These are phyloP conservation scores for Sorex araneus DNA, from an alignment of 2,113 vertebrate species.

Conservation along the genomic window DNA sequence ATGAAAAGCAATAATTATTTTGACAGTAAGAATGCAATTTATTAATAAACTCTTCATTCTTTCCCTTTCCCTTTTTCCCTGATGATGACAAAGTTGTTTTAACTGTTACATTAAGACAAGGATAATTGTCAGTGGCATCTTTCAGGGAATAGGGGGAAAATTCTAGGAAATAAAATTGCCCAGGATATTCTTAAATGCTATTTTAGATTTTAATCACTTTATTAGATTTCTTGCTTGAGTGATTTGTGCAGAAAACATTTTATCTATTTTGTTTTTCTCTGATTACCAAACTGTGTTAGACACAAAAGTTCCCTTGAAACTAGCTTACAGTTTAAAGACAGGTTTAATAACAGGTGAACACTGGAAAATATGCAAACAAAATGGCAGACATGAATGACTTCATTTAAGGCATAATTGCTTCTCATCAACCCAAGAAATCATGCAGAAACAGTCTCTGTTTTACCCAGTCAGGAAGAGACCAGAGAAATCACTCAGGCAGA, in stretches of 20 bases:
- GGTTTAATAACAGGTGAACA: slow-evolving; percentile 94
- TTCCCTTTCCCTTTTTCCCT: background rate
- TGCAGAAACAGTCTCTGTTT: slow-evolving; percentile 92
- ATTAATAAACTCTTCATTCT: background rate
- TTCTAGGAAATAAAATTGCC: slow-evolving; percentile 83
- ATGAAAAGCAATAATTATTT: slow-evolving; percentile 37
- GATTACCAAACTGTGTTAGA: slow-evolving; percentile 89
- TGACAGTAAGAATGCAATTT: slow-evolving; percentile 56
- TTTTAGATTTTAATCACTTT: slow-evolving; percentile 89
- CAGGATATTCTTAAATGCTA: slow-evolving; percentile 88
- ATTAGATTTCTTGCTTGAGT: slow-evolving; percentile 91
- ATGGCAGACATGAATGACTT: slow-evolving; percentile 94
- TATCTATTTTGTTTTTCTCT: slow-evolving; percentile 90
- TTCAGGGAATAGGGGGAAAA: background rate
- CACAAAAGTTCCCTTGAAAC: slow-evolving; percentile 92
- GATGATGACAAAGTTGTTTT: slow-evolving; percentile 23
- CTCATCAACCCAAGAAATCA: slow-evolving; percentile 94
- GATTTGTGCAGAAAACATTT: slow-evolving; percentile 91
- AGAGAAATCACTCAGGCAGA: slow-evolving; percentile 91
- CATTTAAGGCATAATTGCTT: slow-evolving; percentile 93
- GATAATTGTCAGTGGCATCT: slow-evolving; percentile 14
- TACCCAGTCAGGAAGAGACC: slow-evolving; percentile 88
- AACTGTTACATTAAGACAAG: slow-evolving; percentile 56
- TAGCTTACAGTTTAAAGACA: slow-evolving; percentile 92
- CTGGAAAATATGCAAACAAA: slow-evolving; percentile 94